These are phyloP conservation scores for Meteorus sp. DNA, from an alignment of 1,140 invertebrate species.

Conservation along the genomic window DNA sequence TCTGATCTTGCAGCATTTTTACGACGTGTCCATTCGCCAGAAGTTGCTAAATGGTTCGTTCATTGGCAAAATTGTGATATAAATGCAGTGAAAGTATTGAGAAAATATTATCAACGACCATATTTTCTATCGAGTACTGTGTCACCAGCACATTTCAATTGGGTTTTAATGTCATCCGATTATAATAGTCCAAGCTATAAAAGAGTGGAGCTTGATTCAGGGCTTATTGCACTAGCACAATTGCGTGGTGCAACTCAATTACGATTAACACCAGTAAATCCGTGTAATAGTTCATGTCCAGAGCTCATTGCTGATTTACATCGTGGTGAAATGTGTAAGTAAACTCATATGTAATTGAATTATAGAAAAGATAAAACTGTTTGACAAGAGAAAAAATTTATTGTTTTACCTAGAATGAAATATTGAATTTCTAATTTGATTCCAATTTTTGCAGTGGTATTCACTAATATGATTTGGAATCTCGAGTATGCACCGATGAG, in stretches of 20 bases:
- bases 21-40: constrained; percentile 65
- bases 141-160: constrained; percentile 77
- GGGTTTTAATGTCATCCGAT: constrained; percentile 77
- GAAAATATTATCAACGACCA: constrained; percentile 72
- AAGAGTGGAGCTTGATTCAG: constrained; percentile 69
- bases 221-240: constrained; percentile 73
- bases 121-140: constrained; percentile 76
- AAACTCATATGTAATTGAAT: not conserved
- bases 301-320: constrained; percentile 66
- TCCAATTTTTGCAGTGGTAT: constrained; percentile 65
- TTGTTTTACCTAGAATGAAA: too few species aligned
- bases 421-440: too few species aligned
- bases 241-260: constrained; percentile 70
- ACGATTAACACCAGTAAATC: constrained; percentile 67
- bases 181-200: constrained; percentile 76
- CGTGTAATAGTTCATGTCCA: constrained; percentile 71
- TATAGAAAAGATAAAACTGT: not conserved
- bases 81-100: constrained; percentile 71
- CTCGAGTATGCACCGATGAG: constrained; percentile 74
- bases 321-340: constrained; percentile 72
- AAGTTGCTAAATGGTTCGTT: constrained; percentile 76
- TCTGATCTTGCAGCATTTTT: constrained; percentile 70
- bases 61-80: constrained; percentile 87
- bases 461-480: constrained; percentile 74
- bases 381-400: not conserved